Evolutionary conservation across 1,140 invertebrate species (phyloP).

Genomic region (Drosophila neocordata): DNA sequence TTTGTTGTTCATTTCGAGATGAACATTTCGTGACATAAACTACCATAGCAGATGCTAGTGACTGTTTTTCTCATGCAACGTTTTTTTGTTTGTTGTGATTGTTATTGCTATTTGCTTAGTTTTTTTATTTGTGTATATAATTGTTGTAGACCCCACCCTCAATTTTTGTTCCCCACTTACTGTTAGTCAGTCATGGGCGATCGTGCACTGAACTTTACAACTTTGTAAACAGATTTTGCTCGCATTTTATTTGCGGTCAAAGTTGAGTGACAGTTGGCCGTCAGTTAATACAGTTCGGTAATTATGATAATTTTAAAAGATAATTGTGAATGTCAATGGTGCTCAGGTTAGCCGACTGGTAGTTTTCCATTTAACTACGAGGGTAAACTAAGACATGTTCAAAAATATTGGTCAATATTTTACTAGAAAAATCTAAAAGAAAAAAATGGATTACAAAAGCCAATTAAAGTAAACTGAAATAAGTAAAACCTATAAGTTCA

Average conservation of each 20-base stretch:
- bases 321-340: constrained; percentile 57
- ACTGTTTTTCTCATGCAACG: not conserved
- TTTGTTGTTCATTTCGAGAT: constrained; percentile 26
- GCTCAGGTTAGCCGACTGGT: constrained; percentile 19
- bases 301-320: not conserved
- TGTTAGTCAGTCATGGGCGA: constrained; percentile 66
- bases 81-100: not conserved
- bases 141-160: constrained; percentile 28
- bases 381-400: too few relatives aligned
- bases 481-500: too few relatives aligned
- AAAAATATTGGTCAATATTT: too few relatives aligned
- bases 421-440: too few relatives aligned
- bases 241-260: constrained; percentile 63
- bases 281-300: not conserved
- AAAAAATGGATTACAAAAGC: too few relatives aligned
- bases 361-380: constrained; percentile 63
- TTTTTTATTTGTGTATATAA: constrained; percentile 61
- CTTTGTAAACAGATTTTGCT: constrained; percentile 37
- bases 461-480: too few relatives aligned
- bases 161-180: constrained; percentile 28
- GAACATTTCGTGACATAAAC: constrained; percentile 9
- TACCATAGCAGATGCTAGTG: not conserved
- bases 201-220: constrained; percentile 54
- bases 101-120: not conserved
- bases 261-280: constrained; percentile 66